Base-by-base conservation (phyloP, 1,140 invertebrate genomes). In the Ostrea edulis region DNA sequence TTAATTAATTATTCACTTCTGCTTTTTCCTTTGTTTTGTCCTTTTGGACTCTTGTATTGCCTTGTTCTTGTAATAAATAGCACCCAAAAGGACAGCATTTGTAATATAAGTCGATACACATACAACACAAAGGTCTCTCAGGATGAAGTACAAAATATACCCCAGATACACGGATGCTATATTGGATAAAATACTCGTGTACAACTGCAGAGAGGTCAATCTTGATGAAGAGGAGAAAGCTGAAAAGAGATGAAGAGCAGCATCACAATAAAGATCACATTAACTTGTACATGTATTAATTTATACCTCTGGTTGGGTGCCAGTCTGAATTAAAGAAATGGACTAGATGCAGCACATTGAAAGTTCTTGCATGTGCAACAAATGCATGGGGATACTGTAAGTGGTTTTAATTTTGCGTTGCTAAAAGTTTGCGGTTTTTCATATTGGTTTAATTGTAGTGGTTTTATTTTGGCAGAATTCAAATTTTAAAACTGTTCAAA, bases 11-110 rank as follows among this genome's bases (percentile, higher is more conserved):
- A 22, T 29, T 77, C 22, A 77, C 68, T 77, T 77, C 68, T 77
- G 68, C 25, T 77, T 77, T 77, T 25, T 77, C 68, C 17, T 77
- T 29, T 77, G 22, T 77, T 77, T 77, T 29, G 22, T 77, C 68
- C 35, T 25, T 77, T 77, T 77, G 11, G 29, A 14, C 68, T 77
- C 68, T 77, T 77, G 68, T 25, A 77, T 29, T 8, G 68, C 22
- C 14, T 77, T 77, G 9, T 77, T 77, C 12, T 77, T 77, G 68
- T 77, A 29, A 77, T 77, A 77, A 12, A 77, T 17, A 29, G 68
- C 68, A 29, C 9, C 68, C 12, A 77, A 25, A 44, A 77, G 25
- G 25, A 77, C 25, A 35, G 68, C 68, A 77, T 77, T 77, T 77
- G 68, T 77, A 4, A 77, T 77, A 77, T 77, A 77, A 3, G 68